phyloP scores from a whole-genome alignment of 23 tunicate species.

The Clavelina lepadiformis region DNA sequence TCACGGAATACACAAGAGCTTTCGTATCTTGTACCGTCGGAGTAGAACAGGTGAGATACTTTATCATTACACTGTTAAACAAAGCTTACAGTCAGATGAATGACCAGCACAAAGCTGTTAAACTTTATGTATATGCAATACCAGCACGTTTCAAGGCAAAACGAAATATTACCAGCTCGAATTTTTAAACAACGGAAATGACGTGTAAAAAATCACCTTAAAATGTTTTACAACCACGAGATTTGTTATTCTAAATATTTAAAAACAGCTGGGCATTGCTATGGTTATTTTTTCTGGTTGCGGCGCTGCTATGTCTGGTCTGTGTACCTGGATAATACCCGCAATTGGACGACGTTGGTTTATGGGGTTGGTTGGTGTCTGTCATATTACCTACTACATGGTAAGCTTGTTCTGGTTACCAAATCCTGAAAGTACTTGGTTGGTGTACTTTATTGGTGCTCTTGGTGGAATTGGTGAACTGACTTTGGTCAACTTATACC shows the following conservation, averaged over 20 bases:
- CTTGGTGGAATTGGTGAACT: constrained; percentile 34
- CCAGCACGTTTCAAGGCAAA: background rate
- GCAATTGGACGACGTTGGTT: constrained; percentile 1
- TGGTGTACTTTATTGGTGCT: constrained; percentile 14
- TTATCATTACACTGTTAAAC: background rate
- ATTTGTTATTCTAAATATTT: background rate
- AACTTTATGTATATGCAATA: background rate
- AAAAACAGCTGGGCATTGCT: constrained; percentile 35
- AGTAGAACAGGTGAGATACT: constrained; percentile 35
- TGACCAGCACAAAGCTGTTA: background rate
- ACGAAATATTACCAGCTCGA: background rate
- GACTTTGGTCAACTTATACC: background rate
- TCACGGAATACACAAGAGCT: constrained; percentile 43
- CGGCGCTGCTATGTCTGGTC: constrained; percentile 5
- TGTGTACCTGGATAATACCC: constrained; percentile 1
- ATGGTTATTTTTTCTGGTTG: constrained; percentile 7
- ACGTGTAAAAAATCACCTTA: no score
- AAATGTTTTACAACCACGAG: background rate
- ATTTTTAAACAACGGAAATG: constrained; percentile 1
- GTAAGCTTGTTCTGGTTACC: constrained; percentile 38
- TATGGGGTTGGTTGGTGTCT: background rate
- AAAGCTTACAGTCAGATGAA: background rate
- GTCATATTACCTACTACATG: constrained; percentile 12
- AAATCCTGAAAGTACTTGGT: constrained; percentile 1
- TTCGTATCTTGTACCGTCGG: constrained; percentile 63